Evolutionary conservation across 2,113 vertebrate species (phyloP).

Genomic region (Poeciliopsis prolifica): DNA sequence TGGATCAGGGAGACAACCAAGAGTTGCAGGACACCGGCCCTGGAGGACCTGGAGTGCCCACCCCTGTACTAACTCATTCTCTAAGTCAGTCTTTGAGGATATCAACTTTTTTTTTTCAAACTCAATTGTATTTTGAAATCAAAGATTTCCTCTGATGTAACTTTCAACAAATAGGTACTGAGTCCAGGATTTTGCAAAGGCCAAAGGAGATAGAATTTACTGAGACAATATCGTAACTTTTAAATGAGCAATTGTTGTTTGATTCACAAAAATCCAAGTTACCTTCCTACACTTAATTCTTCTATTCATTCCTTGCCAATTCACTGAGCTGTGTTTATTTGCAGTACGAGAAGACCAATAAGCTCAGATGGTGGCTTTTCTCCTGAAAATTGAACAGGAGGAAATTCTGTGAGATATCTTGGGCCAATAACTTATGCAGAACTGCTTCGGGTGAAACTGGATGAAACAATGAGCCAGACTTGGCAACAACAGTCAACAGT

Average conservation of each 20-base stretch:
- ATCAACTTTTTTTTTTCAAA: not conserved
- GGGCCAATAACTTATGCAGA: slow-evolving; percentile 50
- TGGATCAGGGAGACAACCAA: too few species aligned
- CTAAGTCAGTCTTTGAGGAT: not conserved
- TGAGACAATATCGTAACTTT: not conserved
- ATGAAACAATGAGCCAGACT: slow-evolving; percentile 56
- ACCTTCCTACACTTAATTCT: not conserved
- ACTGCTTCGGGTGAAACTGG: slow-evolving; percentile 19
- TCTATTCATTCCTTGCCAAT: not conserved
- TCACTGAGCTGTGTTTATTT: slow-evolving; percentile 20
- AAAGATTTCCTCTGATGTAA: not conserved
- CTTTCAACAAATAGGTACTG: not conserved
- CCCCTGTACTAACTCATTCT: not conserved
- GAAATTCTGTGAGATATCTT: slow-evolving; percentile 74
- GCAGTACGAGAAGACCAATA: slow-evolving; percentile 54
- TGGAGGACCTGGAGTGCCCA: too few species aligned
- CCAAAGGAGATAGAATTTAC: not conserved
- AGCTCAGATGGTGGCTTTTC: slow-evolving; percentile 43
- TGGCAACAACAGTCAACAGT: slow-evolving; percentile 41
- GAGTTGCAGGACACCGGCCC: too few species aligned
- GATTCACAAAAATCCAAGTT: not conserved
- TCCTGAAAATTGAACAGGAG: slow-evolving; percentile 57
- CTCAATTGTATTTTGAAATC: not conserved
- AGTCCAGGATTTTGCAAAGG: not conserved
- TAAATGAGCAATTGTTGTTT: not conserved